A percentile compares a stretch with the other conserved stretches of the same genome.
phyloP scores from a whole-genome alignment of 2,888 invertebrate genomes.

The Ligdia adustata region DNA sequence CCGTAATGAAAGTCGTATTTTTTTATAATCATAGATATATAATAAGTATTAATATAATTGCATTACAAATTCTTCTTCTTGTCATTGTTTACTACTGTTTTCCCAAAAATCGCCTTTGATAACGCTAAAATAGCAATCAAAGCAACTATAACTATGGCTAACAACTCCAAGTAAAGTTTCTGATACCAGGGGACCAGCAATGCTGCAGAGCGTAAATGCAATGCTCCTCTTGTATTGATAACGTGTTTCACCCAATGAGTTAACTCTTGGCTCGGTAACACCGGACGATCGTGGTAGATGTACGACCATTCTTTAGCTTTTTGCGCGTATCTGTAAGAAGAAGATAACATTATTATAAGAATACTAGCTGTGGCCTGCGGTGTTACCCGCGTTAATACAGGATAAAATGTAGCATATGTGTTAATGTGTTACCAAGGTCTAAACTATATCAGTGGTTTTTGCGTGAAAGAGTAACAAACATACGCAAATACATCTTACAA shows the following conservation, averaged over 20 bases:
- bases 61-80: conserved; percentile 21
- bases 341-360: neutral
- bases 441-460: too few relatives aligned
- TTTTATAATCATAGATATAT: too few relatives aligned
- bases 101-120: conserved; percentile 11
- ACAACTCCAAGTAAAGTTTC: conserved; percentile 41
- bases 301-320: conserved; percentile 42
- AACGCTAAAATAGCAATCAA: conserved; percentile 4
- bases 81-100: conserved; percentile 1
- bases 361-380: too few relatives aligned
- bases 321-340: conserved; percentile 32
- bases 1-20: too few relatives aligned
- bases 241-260: conserved; percentile 46
- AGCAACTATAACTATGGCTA: conserved; percentile 24
- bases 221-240: conserved; percentile 37
- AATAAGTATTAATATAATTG: too few relatives aligned
- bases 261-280: conserved; percentile 37
- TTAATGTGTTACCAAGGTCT: too few relatives aligned
- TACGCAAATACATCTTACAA: too few relatives aligned
- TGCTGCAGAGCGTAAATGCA: conserved; percentile 43
- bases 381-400: too few relatives aligned
- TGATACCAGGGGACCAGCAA: conserved; percentile 42
- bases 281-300: conserved; percentile 45
- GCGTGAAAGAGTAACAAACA: too few relatives aligned
- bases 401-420: too few relatives aligned